Evolutionary conservation across 2,888 invertebrate genomes (phyloP).

Genomic region (Cloeon dipterum): DNA sequence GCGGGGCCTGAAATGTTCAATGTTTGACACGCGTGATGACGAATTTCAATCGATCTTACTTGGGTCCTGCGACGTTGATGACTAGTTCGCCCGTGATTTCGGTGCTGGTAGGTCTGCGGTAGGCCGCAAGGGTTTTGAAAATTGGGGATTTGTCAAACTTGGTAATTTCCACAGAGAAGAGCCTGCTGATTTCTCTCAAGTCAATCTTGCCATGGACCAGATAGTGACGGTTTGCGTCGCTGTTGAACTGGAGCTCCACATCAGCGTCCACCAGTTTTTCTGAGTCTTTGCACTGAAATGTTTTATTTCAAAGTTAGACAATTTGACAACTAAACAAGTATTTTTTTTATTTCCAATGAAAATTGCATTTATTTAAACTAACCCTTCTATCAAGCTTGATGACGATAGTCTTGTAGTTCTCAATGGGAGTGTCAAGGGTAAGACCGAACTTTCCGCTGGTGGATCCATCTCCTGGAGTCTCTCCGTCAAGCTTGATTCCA

Average conservation of each 20-base stretch:
- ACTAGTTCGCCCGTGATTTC: neutral
- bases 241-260: slow-evolving; percentile 8
- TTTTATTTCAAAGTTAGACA: neutral
- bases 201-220: neutral
- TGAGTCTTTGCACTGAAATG: neutral
- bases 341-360: neutral
- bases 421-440: slow-evolving; percentile 13
- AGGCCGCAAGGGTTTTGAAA: neutral
- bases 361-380: slow-evolving; percentile 3
- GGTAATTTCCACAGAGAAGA: neutral
- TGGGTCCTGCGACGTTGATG: neutral
- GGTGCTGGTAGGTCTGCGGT: neutral
- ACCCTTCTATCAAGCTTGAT: slow-evolving; percentile 16
- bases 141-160: no score
- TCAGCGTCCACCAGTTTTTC: slow-evolving; percentile 4
- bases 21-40: neutral
- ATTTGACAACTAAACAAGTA: neutral
- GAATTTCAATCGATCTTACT: neutral
- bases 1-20: neutral
- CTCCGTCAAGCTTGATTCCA: neutral
- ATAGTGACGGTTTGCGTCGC: slow-evolving; percentile 10
- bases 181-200: neutral
- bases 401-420: slow-evolving; percentile 13
- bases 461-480: neutral
- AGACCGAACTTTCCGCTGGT: slow-evolving; percentile 10